Percentiles rank a stretch among this genome's conserved stretches.
Conservation (phyloP, 2,113 vertebrate species). For the Centrocercus urophasianus region DNA sequence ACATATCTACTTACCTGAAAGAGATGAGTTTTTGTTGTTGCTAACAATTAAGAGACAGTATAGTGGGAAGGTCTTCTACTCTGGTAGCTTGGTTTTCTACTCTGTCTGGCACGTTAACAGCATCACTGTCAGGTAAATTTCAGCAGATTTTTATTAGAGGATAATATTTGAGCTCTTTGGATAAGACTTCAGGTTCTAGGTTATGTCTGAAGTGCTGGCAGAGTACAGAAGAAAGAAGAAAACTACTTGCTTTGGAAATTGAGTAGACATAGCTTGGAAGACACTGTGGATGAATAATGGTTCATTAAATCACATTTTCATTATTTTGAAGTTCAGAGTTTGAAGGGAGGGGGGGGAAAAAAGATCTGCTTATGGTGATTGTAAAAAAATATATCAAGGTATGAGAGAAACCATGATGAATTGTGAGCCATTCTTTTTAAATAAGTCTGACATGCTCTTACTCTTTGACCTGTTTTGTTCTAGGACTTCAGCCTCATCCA, state of each 20-base stretch:
- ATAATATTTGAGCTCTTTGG: neutral
- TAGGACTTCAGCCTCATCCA: neutral
- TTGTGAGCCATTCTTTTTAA: neutral
- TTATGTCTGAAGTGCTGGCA: neutral
- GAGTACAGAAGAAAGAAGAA: neutral
- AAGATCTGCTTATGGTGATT: neutral
- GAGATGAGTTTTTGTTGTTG: neutral
- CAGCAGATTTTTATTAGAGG: slow-evolving; percentile 2
- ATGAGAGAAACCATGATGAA: neutral
- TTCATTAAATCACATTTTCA: neutral
- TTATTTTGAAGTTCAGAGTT: neutral
- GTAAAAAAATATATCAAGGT: neutral
- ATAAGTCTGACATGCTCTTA: neutral
- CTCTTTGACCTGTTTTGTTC: neutral
- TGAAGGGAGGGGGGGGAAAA: neutral
- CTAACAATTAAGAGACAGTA: neutral
- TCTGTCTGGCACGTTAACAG: neutral
- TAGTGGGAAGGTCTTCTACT: neutral
- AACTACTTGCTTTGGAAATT: neutral
- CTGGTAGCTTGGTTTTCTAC: neutral
- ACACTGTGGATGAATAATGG: neutral
- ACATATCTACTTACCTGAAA: neutral
- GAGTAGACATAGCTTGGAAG: neutral
- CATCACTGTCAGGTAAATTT: neutral
- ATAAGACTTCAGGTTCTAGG: neutral